phyloP scores from a whole-genome alignment of 2,888 invertebrate genomes.

The Clistopyga incitator region DNA sequence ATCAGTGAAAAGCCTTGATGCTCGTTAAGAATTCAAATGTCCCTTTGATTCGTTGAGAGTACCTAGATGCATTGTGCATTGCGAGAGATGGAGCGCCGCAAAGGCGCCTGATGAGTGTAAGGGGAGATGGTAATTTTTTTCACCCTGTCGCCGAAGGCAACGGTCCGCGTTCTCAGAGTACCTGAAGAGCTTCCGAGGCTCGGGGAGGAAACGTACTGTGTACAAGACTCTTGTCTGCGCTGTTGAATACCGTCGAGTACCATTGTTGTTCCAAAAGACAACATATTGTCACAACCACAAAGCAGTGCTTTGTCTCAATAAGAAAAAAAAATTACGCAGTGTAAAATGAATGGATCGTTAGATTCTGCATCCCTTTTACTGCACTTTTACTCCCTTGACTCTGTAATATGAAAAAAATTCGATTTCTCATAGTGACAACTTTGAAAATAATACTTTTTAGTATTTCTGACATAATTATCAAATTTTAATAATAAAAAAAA shows the following conservation, averaged over 20 bases:
- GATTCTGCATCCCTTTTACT: conserved; percentile 2
- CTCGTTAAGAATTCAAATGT: not conserved
- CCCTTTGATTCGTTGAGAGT: not conserved
- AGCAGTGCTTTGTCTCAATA: conserved; percentile 23
- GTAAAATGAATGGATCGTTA: conserved; percentile 15
- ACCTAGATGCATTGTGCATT: not conserved
- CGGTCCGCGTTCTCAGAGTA: not conserved
- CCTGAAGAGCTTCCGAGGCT: not conserved
- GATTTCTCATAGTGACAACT: too few species aligned
- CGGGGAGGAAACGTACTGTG: not conserved
- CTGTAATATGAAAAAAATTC: conserved; percentile 3
- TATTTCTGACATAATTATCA: too few species aligned
- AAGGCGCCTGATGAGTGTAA: not conserved
- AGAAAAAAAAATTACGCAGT: not conserved
- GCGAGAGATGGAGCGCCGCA: not conserved
- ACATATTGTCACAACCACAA: conserved; percentile 19
- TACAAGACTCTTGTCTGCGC: not conserved
- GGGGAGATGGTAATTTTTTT: not conserved
- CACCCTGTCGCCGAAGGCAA: not conserved
- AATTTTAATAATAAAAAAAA: too few species aligned
- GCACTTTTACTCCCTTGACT: not conserved
- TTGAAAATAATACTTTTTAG: too few species aligned
- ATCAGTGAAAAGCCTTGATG: not conserved
- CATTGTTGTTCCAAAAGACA: conserved; percentile 10
- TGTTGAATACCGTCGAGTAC: not conserved